phyloP scores from a whole-genome alignment of 2,797 vertebrate genomes.

The Sebastes vulpes region DNA sequence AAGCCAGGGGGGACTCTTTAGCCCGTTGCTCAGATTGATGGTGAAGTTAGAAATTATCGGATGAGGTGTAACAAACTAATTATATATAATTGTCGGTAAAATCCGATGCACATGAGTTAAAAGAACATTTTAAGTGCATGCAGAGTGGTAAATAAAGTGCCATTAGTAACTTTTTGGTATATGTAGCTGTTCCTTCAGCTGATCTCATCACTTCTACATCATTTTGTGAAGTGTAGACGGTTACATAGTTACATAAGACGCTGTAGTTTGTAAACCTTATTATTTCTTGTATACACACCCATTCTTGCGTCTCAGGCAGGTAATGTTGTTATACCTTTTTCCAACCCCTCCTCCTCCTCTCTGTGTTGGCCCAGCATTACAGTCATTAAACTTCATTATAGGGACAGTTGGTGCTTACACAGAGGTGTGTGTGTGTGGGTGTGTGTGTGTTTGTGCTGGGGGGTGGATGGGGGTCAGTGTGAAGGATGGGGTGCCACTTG shows the following conservation, averaged over 20 bases:
- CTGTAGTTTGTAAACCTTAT: conserved; percentile 45
- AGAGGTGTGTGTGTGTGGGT: conserved; percentile 50
- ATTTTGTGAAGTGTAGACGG: background rate
- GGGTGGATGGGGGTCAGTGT: conserved; percentile 48
- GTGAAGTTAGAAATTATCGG: background rate
- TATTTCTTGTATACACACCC: conserved; percentile 37
- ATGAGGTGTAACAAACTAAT: conserved; percentile 20
- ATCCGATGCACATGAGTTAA: background rate
- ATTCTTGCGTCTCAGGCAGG: conserved; percentile 33
- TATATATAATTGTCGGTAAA: background rate
- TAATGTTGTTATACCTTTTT: conserved; percentile 47
- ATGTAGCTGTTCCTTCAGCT: background rate
- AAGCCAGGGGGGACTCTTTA: conserved; percentile 15
- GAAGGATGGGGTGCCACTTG: conserved; percentile 78
- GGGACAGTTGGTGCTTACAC: conserved; percentile 75
- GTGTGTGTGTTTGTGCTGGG: conserved; percentile 23
- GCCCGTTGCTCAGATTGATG: conserved; percentile 38
- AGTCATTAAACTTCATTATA: conserved; percentile 85
- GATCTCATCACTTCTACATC: background rate
- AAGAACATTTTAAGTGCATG: background rate
- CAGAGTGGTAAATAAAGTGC: background rate
- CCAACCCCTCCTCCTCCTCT: background rate
- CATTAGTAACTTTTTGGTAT: background rate
- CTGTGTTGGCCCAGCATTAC: conserved; percentile 63
- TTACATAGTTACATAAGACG: conserved; percentile 20